Percentiles rank a stretch among this genome's conserved stretches.
Evolutionary conservation across 2,888 invertebrate species (phyloP).

Genomic region (Parnassius glacialis): DNA sequence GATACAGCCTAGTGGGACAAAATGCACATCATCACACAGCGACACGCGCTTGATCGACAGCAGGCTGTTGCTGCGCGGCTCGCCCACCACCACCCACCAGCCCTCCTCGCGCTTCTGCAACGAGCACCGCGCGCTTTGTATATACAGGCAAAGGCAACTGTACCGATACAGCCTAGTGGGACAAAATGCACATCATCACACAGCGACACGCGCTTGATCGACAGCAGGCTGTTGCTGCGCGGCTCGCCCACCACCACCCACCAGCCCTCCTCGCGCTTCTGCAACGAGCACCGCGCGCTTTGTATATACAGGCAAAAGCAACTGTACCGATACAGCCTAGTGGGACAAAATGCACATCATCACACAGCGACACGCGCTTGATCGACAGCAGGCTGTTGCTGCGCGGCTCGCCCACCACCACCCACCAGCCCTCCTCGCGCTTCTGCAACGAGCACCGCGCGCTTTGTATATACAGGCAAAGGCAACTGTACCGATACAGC

Average conservation of each 20-base stretch:
- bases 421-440: constrained; percentile 98
- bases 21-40: too few species aligned
- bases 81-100: too few species aligned
- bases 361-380: constrained; percentile 95
- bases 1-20: too few species aligned
- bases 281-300: constrained; percentile 29
- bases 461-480: constrained; percentile 18
- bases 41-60: too few species aligned
- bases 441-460: constrained; percentile 75
- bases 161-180: too few species aligned
- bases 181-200: constrained; percentile 62
- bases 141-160: constrained; percentile 17
- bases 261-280: constrained; percentile 96
- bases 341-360: too few species aligned
- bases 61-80: too few species aligned
- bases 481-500: too few species aligned
- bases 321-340: too few species aligned
- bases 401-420: constrained; percentile 98
- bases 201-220: constrained; percentile 97
- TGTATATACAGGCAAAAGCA: constrained; percentile 15
- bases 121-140: constrained; percentile 19
- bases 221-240: constrained; percentile 47
- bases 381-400: constrained; percentile 97
- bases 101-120: constrained; percentile 67
- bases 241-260: constrained; percentile 48